Evolutionary conservation across 2,797 vertebrate species (phyloP).

Genomic region (Chlorospingus semifuscus): DNA sequence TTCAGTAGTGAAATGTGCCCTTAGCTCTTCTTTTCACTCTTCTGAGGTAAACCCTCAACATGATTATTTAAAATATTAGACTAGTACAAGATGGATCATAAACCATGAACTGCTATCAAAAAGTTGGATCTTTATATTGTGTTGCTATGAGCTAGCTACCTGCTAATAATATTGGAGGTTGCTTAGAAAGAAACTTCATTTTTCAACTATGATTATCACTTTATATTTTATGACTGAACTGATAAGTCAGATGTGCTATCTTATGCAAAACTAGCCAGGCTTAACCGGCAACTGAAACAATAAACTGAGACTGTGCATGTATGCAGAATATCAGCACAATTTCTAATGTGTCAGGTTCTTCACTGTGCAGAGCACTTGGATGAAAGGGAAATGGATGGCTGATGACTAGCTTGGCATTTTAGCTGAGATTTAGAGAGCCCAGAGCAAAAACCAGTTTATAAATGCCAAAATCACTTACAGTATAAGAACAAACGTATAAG

Average conservation of each 20-base stretch:
- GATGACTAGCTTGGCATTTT: constrained; percentile 45
- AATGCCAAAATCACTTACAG: constrained; percentile 3
- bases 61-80: not conserved
- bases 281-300: constrained; percentile 15
- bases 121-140: not conserved
- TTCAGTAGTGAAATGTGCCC: not conserved
- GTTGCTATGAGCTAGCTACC: not conserved
- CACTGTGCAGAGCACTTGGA: not conserved
- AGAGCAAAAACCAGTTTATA: constrained; percentile 28
- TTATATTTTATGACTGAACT: not conserved
- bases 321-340: constrained; percentile 5
- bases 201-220: not conserved
- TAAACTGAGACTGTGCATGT: not conserved
- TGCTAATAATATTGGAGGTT: not conserved
- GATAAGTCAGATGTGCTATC: not conserved
- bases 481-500: not conserved
- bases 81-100: not conserved
- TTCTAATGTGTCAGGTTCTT: constrained; percentile 4
- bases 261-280: not conserved
- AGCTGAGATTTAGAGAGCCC: constrained; percentile 36
- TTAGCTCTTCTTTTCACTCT: not conserved
- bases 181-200: not conserved
- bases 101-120: not conserved
- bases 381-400: constrained; percentile 41
- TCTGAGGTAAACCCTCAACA: not conserved